Percentiles rank a stretch among this genome's conserved stretches.
These are phyloP conservation scores for Xenopus laevis DNA, from an alignment of 2,113 vertebrate species.

Conservation along the genomic window DNA sequence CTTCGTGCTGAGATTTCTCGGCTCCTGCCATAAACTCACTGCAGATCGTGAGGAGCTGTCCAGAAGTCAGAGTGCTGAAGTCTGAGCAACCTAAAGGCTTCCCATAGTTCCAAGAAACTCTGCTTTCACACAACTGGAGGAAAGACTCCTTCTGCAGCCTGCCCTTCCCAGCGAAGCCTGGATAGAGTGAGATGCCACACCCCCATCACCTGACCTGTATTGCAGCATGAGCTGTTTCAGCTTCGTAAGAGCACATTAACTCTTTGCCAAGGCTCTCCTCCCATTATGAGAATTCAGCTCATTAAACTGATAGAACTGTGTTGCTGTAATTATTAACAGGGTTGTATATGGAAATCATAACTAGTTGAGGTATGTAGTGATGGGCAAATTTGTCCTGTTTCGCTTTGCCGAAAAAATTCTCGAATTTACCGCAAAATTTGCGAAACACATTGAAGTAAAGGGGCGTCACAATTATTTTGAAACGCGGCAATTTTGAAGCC, in stretches of 20 bases:
- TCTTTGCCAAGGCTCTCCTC: slow-evolving; percentile 22
- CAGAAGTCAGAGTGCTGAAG: slow-evolving; percentile 16
- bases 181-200: slow-evolving; percentile 20
- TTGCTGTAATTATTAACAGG: neutral
- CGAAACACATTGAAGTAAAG: no score
- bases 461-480: no score
- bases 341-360: slow-evolving; percentile 3
- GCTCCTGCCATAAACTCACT: slow-evolving; percentile 1
- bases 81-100: neutral
- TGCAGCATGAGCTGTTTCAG: slow-evolving; percentile 33
- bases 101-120: slow-evolving; percentile 11
- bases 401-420: no score
- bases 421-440: no score
- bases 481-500: no score
- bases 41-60: slow-evolving; percentile 19
- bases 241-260: slow-evolving; percentile 33
- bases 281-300: slow-evolving; percentile 14
- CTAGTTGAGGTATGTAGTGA: neutral
- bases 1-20: neutral
- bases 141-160: slow-evolving; percentile 25
- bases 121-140: slow-evolving; percentile 11
- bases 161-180: slow-evolving; percentile 24
- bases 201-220: slow-evolving; percentile 45
- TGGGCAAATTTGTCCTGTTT: no score
- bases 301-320: slow-evolving; percentile 7